Evolutionary conservation across 2,888 invertebrate species (phyloP).

Genomic region (Mamestra brassicae): DNA sequence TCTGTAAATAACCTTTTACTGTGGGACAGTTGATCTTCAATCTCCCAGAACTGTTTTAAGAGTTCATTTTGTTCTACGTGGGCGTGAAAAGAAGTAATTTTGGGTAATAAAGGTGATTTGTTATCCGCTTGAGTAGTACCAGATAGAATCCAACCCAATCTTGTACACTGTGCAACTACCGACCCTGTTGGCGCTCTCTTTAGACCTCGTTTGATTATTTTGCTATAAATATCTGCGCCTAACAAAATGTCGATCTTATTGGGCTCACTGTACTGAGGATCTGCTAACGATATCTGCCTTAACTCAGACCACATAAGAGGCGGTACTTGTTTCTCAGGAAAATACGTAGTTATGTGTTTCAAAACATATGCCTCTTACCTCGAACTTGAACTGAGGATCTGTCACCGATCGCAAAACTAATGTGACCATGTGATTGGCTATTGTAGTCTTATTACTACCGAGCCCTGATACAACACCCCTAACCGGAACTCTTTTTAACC

Average conservation of each 20-base stretch:
- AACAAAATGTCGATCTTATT: slow-evolving; percentile 1
- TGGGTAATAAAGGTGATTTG: not conserved
- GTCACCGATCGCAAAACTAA: slow-evolving; percentile 4
- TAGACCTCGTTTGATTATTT: not conserved
- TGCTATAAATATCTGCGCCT: slow-evolving; percentile 5
- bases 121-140: not conserved
- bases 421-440: slow-evolving; percentile 6
- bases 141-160: slow-evolving; percentile 1
- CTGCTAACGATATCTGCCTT: not conserved
- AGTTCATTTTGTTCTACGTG: slow-evolving; percentile 1
- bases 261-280: slow-evolving; percentile 6
- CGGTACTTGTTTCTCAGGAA: slow-evolving; percentile 8
- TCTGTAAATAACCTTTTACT: slow-evolving; percentile 1
- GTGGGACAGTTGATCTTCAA: slow-evolving; percentile 5
- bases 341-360: not conserved
- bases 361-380: not conserved
- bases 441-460: slow-evolving; percentile 8
- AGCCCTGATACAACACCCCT: slow-evolving; percentile 5
- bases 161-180: slow-evolving; percentile 2
- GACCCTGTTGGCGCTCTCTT: slow-evolving; percentile 1
- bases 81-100: slow-evolving; percentile 7
- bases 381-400: slow-evolving; percentile 2
- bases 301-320: slow-evolving; percentile 4
- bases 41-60: slow-evolving; percentile 1
- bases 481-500: slow-evolving; percentile 11